Conservation (phyloP, 2,113 vertebrate genomes). For the Ciconia maguari region DNA sequence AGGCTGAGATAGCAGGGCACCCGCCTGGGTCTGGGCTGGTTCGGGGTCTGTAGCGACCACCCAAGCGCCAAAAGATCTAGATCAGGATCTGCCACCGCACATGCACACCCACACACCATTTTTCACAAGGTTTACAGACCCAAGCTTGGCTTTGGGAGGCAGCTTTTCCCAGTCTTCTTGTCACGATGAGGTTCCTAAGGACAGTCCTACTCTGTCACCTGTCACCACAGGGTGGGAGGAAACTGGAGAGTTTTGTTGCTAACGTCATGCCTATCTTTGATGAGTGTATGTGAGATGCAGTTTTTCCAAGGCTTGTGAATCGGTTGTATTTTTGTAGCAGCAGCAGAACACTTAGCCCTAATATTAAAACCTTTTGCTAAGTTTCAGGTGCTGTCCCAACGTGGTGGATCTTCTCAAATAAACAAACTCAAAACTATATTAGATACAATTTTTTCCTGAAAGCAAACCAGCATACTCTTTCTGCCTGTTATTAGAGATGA, state of each 20-base stretch:
- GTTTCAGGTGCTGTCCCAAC: background rate
- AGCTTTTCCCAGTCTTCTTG: background rate
- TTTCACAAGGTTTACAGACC: background rate
- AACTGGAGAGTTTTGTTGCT: background rate
- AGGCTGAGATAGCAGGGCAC: background rate
- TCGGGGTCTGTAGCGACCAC: background rate
- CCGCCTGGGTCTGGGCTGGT: background rate
- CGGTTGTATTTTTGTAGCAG: background rate
- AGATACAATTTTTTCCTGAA: background rate
- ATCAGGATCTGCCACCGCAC: background rate
- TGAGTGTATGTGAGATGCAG: background rate
- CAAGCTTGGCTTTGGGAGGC: background rate
- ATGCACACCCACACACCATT: background rate
- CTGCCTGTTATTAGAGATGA: background rate
- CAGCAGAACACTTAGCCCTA: background rate
- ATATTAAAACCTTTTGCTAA: background rate
- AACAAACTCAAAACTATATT: background rate
- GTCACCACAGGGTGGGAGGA: background rate
- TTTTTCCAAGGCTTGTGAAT: background rate
- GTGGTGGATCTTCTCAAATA: background rate
- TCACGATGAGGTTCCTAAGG: background rate
- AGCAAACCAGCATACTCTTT: background rate
- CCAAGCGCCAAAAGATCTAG: background rate
- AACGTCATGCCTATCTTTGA: background rate
- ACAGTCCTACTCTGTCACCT: background rate